phyloP scores from a whole-genome alignment of 2,113 vertebrate genomes.

The Sceloporus tristichus region DNA sequence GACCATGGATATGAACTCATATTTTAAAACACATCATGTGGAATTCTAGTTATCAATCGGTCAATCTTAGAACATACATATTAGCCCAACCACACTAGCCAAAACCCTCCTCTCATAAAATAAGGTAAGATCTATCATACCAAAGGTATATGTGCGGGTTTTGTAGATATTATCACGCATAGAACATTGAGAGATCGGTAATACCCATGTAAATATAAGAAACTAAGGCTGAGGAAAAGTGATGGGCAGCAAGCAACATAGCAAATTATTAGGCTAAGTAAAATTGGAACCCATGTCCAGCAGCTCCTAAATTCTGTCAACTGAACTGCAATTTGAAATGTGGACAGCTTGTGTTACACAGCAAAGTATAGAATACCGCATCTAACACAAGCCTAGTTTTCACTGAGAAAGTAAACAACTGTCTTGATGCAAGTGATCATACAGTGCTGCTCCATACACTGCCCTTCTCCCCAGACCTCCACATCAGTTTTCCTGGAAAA shows the following conservation, averaged over 20 bases:
- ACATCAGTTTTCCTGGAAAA: neutral
- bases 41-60: neutral
- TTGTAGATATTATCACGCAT: neutral
- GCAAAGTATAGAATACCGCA: too few relatives aligned
- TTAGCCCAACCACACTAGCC: neutral
- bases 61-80: neutral
- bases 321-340: neutral
- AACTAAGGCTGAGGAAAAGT: neutral
- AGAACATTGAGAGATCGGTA: too few relatives aligned
- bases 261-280: neutral
- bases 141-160: too few relatives aligned
- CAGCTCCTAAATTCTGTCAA: neutral
- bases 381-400: neutral
- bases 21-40: neutral
- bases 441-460: too few relatives aligned
- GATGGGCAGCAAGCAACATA: neutral
- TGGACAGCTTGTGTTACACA: neutral
- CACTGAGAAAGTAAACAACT: neutral
- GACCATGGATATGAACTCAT: neutral
- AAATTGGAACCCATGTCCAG: neutral
- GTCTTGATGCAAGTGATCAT: too few relatives aligned
- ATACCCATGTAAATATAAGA: neutral
- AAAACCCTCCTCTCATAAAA: neutral
- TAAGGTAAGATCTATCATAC: too few relatives aligned
- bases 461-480: too few relatives aligned